Evolutionary conservation across 2,888 invertebrate genomes (phyloP).

Genomic region (Automeris io): DNA sequence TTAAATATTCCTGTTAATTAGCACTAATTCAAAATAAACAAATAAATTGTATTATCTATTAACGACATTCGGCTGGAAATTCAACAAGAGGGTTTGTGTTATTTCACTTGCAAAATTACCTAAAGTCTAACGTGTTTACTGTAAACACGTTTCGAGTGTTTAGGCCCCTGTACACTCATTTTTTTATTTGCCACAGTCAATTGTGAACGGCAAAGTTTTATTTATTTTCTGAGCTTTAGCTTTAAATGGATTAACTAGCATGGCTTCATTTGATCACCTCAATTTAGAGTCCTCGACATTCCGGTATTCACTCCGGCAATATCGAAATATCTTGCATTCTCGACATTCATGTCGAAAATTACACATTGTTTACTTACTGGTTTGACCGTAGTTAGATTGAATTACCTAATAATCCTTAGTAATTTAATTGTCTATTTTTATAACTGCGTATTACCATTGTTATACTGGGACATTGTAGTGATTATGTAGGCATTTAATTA

Average conservation of each 20-base stretch:
- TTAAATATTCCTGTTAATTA: too few species aligned
- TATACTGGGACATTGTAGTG: not conserved
- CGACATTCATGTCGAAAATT: conserved; percentile 23
- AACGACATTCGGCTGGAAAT: too few species aligned
- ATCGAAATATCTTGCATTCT: conserved; percentile 54
- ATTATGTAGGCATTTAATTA: not conserved
- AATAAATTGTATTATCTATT: too few species aligned
- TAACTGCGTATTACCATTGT: not conserved
- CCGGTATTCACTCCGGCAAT: conserved; percentile 49
- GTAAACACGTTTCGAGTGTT: conserved; percentile 47
- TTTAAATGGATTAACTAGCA: not conserved
- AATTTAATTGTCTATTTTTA: too few species aligned
- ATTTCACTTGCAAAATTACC: conserved; percentile 34
- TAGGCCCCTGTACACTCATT: conserved; percentile 40
- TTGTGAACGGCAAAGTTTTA: conserved; percentile 15
- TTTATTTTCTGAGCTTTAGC: not conserved
- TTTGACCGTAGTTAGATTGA: not conserved
- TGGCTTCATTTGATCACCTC: conserved; percentile 44
- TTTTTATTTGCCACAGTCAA: conserved; percentile 29
- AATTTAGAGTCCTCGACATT: conserved; percentile 44
- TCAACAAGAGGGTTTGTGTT: conserved; percentile 37
- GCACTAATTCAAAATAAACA: too few species aligned
- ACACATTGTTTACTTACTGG: not conserved
- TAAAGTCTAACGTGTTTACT: conserved; percentile 40
- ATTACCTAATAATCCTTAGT: conserved; percentile 5